Conservation (phyloP, 2,797 vertebrate species). For the Sphenopsis melanotis region DNA sequence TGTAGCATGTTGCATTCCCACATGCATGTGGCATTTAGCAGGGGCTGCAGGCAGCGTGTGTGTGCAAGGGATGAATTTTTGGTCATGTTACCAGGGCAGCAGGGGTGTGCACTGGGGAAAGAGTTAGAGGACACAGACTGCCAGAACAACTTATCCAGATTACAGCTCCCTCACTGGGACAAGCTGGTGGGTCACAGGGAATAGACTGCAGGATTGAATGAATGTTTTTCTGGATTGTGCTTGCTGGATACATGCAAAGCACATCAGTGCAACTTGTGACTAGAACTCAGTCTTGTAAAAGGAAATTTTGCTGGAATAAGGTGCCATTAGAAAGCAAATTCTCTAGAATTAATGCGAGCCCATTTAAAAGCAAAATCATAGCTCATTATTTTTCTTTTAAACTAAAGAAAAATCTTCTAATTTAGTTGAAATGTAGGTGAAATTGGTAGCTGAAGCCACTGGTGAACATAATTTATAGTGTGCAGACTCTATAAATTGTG, state of each 20-base stretch:
- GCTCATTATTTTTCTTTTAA: background rate
- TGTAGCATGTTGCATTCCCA: background rate
- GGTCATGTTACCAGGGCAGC: background rate
- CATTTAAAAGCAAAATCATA: background rate
- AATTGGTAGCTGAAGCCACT: background rate
- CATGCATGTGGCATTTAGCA: background rate
- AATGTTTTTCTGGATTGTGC: background rate
- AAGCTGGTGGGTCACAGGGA: background rate
- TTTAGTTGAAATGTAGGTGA: background rate
- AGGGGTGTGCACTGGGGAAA: background rate
- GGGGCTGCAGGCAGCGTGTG: background rate
- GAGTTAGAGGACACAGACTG: background rate
- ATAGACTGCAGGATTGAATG: background rate
- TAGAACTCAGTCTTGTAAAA: background rate
- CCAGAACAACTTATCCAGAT: background rate
- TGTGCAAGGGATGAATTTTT: background rate
- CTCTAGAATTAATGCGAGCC: background rate
- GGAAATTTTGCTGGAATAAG: background rate
- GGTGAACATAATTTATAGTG: background rate
- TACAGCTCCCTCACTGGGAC: background rate
- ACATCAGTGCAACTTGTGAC: fast-evolving
- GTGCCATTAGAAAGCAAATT: background rate
- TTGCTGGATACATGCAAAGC: background rate
- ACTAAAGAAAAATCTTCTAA: background rate
- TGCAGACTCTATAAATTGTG: background rate